phyloP scores from a whole-genome alignment of 2,113 vertebrate species.

The Coracopsis vasa region DNA sequence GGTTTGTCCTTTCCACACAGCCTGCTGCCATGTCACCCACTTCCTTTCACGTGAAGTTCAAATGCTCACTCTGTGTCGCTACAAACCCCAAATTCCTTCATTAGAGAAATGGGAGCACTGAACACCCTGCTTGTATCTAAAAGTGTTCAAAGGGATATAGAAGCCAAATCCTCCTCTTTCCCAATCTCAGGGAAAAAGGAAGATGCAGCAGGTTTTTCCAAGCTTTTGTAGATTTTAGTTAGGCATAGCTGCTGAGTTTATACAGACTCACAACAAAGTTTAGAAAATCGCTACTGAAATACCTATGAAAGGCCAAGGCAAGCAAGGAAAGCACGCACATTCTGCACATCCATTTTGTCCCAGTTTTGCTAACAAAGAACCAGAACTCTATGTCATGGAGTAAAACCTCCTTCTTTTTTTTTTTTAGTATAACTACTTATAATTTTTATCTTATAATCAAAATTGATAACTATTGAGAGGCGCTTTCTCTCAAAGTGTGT shows the following conservation, averaged over 20 bases:
- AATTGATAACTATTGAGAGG: not conserved
- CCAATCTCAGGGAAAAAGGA: not conserved
- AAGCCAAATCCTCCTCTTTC: not conserved
- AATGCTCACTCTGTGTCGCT: accelerated
- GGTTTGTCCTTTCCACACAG: not conserved
- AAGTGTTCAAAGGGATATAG: not conserved
- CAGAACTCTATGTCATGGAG: not conserved
- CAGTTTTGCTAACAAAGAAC: not conserved
- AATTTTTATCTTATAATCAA: not conserved
- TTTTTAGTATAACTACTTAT: not conserved
- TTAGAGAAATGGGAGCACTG: not conserved
- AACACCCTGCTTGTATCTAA: not conserved
- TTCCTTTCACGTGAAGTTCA: not conserved
- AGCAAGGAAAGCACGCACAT: not conserved
- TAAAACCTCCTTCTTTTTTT: not conserved
- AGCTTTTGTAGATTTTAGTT: not conserved
- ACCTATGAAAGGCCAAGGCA: not conserved
- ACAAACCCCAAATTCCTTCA: not conserved
- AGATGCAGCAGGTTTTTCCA: not conserved
- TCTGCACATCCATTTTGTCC: not conserved
- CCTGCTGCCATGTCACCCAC: not conserved
- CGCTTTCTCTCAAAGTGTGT: not conserved
- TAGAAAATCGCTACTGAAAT: not conserved
- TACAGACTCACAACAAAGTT: not conserved
- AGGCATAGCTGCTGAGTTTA: not conserved